Conservation (phyloP, 1,140 invertebrate species). For the Apocrypta bakeri region DNA sequence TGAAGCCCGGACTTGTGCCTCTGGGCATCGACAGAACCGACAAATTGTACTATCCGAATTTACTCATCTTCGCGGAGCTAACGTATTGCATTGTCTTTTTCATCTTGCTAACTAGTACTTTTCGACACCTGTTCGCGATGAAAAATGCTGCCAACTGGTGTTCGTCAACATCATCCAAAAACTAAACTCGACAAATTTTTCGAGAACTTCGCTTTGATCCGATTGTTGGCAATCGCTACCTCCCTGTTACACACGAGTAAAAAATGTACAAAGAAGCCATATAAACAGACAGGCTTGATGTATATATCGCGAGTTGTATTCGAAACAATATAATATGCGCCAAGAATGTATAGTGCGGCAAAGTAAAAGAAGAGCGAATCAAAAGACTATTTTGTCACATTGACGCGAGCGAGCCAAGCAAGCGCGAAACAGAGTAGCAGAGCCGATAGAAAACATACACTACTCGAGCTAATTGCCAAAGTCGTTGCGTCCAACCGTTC, state of each 20-base stretch:
- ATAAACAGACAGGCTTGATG: not conserved
- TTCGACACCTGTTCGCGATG: not conserved
- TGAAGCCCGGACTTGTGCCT: not conserved
- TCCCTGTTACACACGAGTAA: too few species aligned
- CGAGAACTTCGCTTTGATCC: too few species aligned
- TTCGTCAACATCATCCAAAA: too few species aligned
- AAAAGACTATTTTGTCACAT: constrained; percentile 57
- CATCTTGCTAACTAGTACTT: not conserved
- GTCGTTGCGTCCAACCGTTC: constrained; percentile 52
- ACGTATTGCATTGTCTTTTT: not conserved
- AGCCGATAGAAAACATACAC: constrained; percentile 63
- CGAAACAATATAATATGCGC: too few species aligned
- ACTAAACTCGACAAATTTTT: too few species aligned
- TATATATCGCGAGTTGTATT: not conserved
- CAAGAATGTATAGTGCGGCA: constrained; percentile 4
- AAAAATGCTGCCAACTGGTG: not conserved
- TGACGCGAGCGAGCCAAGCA: constrained; percentile 65
- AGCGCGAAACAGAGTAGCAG: constrained; percentile 27
- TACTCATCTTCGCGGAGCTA: not conserved
- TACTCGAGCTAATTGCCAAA: constrained; percentile 61
- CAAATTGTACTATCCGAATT: not conserved
- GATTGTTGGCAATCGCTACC: too few species aligned
- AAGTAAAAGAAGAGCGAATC: constrained; percentile 50
- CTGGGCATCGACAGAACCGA: not conserved
- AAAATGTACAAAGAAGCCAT: not conserved